These are phyloP conservation scores for Cheilosia soror DNA, from an alignment of 2,888 invertebrate genomes.

Conservation along the genomic window DNA sequence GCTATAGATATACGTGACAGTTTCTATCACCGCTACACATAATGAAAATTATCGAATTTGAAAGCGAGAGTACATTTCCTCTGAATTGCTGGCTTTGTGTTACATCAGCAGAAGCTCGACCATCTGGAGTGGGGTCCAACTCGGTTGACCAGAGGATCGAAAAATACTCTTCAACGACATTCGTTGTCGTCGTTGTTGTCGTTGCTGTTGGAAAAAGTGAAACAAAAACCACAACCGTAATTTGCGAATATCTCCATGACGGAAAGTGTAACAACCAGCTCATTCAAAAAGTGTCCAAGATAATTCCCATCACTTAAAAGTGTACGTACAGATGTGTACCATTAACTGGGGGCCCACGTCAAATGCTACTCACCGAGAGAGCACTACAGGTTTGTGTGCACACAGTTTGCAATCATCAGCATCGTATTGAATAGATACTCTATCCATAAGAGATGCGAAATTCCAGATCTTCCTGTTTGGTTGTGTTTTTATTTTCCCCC, in stretches of 20 bases:
- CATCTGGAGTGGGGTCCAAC: slow-evolving; percentile 64
- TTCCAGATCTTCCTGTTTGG: slow-evolving; percentile 75
- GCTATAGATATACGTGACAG: slow-evolving; percentile 71
- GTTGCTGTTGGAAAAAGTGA: slow-evolving; percentile 68
- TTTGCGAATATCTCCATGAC: slow-evolving; percentile 76
- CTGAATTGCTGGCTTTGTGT: slow-evolving; percentile 54
- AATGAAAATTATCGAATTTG: slow-evolving; percentile 76
- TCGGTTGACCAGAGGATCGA: slow-evolving; percentile 64
- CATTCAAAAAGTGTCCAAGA: slow-evolving; percentile 76
- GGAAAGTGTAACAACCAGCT: slow-evolving; percentile 76
- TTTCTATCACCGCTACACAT: slow-evolving; percentile 74
- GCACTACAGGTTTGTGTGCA: slow-evolving; percentile 67
- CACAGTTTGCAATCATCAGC: slow-evolving; percentile 70
- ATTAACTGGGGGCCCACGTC: slow-evolving; percentile 53
- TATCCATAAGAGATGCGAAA: slow-evolving; percentile 74
- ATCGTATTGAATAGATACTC: slow-evolving; percentile 70
- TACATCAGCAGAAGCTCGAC: slow-evolving; percentile 70
- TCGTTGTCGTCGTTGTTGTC: slow-evolving; percentile 29
- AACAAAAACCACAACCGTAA: slow-evolving; percentile 74
- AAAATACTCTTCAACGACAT: slow-evolving; percentile 48
- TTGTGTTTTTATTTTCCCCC: slow-evolving; percentile 39
- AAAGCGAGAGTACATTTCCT: slow-evolving; percentile 76
- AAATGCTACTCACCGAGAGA: slow-evolving; percentile 56
- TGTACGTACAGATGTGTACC: slow-evolving; percentile 47
- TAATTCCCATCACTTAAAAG: slow-evolving; percentile 75